These are phyloP conservation scores for Napeogenes inachia DNA, from an alignment of 2,888 invertebrate species.

Conservation along the genomic window DNA sequence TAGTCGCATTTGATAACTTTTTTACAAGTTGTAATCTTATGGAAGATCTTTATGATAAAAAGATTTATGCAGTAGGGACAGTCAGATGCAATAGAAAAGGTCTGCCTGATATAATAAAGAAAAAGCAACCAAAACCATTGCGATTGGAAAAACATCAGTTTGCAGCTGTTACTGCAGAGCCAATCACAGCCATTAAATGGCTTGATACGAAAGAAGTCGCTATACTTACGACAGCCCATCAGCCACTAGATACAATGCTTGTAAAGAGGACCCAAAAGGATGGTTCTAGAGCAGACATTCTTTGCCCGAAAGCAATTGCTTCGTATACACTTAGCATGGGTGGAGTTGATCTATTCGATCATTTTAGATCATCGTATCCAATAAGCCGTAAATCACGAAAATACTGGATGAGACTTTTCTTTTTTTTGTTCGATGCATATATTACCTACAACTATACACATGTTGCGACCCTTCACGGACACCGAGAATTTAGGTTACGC, in stretches of 20 bases:
- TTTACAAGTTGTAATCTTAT: constrained; percentile 35
- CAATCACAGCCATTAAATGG: constrained; percentile 36
- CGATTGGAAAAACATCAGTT: constrained; percentile 35
- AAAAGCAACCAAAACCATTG: constrained; percentile 31
- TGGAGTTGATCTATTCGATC: constrained; percentile 41
- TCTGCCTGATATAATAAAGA: constrained; percentile 35
- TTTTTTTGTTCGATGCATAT: constrained; percentile 36
- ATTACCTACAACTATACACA: constrained; percentile 32
- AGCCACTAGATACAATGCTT: constrained; percentile 30
- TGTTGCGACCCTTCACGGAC: constrained; percentile 19
- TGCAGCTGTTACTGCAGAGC: constrained; percentile 34
- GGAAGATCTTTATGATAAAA: too few species aligned
- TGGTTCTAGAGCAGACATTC: constrained; percentile 37
- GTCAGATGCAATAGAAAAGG: too few species aligned
- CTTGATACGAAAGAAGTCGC: constrained; percentile 35
- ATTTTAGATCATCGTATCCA: constrained; percentile 40
- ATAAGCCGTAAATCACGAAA: constrained; percentile 38
- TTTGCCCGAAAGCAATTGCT: constrained; percentile 40
- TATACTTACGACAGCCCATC: constrained; percentile 35
- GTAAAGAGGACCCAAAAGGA: constrained; percentile 42
- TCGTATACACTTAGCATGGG: constrained; percentile 39
- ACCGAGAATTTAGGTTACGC: constrained; percentile 30
- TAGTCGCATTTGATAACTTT: constrained; percentile 42
- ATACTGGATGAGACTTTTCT: constrained; percentile 41
- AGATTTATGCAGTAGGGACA: too few species aligned